Conservation (phyloP, 2,113 vertebrate species). For the Tragelaphus scriptus region DNA sequence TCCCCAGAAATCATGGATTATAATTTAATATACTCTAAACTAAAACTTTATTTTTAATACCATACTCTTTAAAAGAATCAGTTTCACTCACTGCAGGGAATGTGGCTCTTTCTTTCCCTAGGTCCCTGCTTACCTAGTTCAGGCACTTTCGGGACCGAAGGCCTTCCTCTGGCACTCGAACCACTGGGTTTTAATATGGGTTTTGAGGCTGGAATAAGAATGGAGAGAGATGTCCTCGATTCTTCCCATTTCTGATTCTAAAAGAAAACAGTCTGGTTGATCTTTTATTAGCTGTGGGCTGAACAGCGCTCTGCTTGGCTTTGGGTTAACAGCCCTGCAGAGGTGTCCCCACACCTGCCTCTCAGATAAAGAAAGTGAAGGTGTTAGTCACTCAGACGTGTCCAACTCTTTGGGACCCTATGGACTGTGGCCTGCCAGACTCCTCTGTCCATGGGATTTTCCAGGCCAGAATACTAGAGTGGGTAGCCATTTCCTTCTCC, state of each 20-base stretch:
- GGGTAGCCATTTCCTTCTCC: no score
- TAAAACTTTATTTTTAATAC: not conserved
- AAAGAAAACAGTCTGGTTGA: no score
- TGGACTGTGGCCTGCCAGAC: no score
- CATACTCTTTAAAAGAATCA: not conserved
- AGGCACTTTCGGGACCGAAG: not conserved
- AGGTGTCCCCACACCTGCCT: no score
- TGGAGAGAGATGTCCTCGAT: not conserved
- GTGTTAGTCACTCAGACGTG: no score
- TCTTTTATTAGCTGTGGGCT: no score
- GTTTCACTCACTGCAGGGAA: not conserved
- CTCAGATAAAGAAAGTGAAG: no score
- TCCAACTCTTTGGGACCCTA: no score
- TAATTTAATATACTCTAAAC: not conserved
- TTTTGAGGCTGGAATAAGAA: not conserved
- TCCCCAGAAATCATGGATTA: not conserved
- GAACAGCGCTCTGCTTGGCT: no score
- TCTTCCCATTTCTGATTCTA: slow-evolving; percentile 23
- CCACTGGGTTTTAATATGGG: not conserved
- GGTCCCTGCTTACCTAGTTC: not conserved
- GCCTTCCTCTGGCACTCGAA: not conserved
- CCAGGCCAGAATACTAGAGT: no score
- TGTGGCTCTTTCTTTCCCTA: not conserved
- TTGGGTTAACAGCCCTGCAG: no score
- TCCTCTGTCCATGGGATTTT: no score